Base-by-base conservation (phyloP, 23 tunicate genomes). In the Trididemnum clinides region DNA sequence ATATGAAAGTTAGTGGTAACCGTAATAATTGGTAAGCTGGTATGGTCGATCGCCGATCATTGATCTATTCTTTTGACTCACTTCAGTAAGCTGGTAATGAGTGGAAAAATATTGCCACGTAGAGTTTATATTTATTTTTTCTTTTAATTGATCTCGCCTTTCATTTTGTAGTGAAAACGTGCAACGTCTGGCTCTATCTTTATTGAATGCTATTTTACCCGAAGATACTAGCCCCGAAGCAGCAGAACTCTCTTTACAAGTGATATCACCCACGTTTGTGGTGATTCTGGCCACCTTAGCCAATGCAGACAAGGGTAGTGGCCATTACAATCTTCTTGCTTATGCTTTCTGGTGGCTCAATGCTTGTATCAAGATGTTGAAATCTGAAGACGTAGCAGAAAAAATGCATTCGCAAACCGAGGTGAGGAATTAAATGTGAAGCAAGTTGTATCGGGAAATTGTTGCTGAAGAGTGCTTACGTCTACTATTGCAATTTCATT, bases 271-370 rank as follows among this genome's bases (percentile, higher is more conserved):
- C 37, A 87, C 92, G 0, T 83, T 92, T 34, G 86, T 84, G 0
- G 81, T 33, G 7, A 88, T 92, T 32, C 64, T 92, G 4, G 82
- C 92, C 29, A 88, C 92, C 6, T 57, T 92, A 28, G 92, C 97
- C 1, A 85, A 92, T 21, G 88, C 92, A 0, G 31, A 84, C 28
- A 38, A 84, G 51, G 97, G 97, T 0, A 35, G 29, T 1, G 97
- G 97, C 39, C 97, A 92, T 64, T 34, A 50, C 33, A 51, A 39
- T 10, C 31, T 92, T 64, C 72, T 88, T 71, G 69, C 51, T 34
- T 82, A 44, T 63, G 86, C 92, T 0, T 79, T 92, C 33, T 81
- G 83, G 82, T 88, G 97, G 89, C 79, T 92, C 37, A 75, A 79
- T 34, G 87, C 86, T 2, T 54, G 82, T 12, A 64, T 51, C 49